phyloP scores from a whole-genome alignment of 2,888 invertebrate species.

The Euzophera pinguis region DNA sequence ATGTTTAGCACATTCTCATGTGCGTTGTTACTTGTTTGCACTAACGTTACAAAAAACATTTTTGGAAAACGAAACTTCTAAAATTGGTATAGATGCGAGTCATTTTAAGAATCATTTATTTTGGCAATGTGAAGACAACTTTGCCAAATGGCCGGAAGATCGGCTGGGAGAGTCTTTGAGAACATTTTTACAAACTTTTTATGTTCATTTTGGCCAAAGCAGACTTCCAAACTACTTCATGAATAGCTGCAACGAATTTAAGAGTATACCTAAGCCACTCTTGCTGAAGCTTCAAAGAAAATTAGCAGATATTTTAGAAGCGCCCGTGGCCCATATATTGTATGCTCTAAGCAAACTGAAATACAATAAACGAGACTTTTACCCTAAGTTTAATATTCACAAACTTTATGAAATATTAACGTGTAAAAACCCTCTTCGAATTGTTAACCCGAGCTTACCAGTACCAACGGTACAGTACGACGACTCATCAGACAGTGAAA shows the following conservation, averaged over 20 bases:
- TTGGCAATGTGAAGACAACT: conserved; percentile 88
- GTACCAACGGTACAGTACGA: conserved; percentile 30
- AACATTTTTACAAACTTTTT: conserved; percentile 82
- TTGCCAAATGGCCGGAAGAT: conserved; percentile 86
- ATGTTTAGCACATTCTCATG: conserved; percentile 84
- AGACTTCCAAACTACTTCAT: conserved; percentile 87
- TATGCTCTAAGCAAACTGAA: conserved; percentile 84
- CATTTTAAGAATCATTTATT: conserved; percentile 88
- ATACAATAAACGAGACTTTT: conserved; percentile 81
- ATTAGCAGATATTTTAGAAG: conserved; percentile 84
- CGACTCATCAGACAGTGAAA: conserved; percentile 61
- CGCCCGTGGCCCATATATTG: conserved; percentile 85
- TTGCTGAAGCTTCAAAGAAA: conserved; percentile 83
- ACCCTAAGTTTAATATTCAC: conserved; percentile 81
- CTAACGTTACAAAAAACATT: conserved; percentile 86
- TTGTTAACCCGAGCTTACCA: conserved; percentile 67
- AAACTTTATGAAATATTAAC: conserved; percentile 81
- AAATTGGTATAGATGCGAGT: conserved; percentile 83
- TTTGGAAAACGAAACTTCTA: conserved; percentile 82
- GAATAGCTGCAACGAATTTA: conserved; percentile 85
- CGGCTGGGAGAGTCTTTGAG: conserved; percentile 84
- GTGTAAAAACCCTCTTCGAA: conserved; percentile 71
- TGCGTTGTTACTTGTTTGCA: conserved; percentile 84
- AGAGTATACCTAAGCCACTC: conserved; percentile 83
- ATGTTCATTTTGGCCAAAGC: conserved; percentile 80